Conservation (phyloP, 2,888 invertebrate genomes). For the Geophilus truncorum region DNA sequence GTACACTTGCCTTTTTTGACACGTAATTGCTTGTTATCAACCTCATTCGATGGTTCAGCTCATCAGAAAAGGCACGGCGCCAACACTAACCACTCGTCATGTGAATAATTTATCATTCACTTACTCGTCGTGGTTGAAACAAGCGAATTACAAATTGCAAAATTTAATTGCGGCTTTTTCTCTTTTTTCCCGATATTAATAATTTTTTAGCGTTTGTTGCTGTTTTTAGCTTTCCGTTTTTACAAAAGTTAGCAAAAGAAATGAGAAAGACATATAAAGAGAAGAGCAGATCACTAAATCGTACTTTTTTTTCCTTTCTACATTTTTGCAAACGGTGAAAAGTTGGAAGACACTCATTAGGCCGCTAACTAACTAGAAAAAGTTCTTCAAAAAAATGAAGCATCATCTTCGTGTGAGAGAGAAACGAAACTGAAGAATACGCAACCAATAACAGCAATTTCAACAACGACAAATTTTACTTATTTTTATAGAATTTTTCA, state of each 20-base stretch:
- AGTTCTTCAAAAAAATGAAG: constrained; percentile 23
- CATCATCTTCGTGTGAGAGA: not conserved
- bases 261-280: not conserved
- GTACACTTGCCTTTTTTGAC: not conserved
- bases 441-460: constrained; percentile 12
- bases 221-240: not conserved
- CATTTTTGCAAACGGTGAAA: constrained; percentile 20
- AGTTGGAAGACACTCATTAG: constrained; percentile 21
- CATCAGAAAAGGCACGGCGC: not conserved
- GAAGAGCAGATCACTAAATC: not conserved
- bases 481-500: not conserved
- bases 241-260: constrained; percentile 11
- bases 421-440: not conserved
- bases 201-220: not conserved
- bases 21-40: constrained; percentile 11
- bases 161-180: not conserved
- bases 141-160: not conserved
- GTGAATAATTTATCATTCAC: constrained; percentile 13
- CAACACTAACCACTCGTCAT: not conserved
- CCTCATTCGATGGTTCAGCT: not conserved
- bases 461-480: not conserved
- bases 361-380: constrained; percentile 21
- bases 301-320: not conserved
- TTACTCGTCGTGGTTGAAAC: not conserved
- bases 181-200: not conserved